These are phyloP conservation scores for Petrocephalus zakoni DNA, from an alignment of 2,113 vertebrate genomes.

Conservation along the genomic window DNA sequence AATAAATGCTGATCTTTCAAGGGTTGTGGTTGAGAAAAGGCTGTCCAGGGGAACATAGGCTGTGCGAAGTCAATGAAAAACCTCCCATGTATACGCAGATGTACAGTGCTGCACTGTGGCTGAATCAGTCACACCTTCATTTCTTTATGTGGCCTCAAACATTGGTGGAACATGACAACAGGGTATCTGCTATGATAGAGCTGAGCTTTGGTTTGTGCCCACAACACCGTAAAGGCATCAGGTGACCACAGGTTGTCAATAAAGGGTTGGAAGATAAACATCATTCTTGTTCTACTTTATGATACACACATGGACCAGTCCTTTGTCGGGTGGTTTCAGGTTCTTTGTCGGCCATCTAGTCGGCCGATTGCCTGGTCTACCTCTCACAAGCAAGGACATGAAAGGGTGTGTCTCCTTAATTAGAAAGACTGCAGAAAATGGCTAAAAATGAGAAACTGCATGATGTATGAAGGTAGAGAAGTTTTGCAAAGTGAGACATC, in stretches of 20 bases:
- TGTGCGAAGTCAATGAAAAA: neutral
- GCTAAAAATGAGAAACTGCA: neutral
- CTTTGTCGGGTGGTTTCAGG: neutral
- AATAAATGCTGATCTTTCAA: neutral
- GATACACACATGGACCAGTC: neutral
- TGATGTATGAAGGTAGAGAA: neutral
- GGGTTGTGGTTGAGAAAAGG: neutral
- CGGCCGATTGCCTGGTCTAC: neutral
- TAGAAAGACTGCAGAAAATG: neutral
- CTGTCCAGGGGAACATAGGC: neutral
- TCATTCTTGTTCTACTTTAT: neutral
- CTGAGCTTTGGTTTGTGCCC: neutral
- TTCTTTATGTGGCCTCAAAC: neutral
- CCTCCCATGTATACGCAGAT: neutral
- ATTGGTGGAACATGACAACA: neutral
- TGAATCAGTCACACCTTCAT: neutral
- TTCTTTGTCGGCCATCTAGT: neutral
- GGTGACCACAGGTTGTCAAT: neutral
- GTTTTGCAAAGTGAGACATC: neutral
- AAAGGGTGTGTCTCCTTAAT: neutral
- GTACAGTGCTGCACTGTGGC: neutral
- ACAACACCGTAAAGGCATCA: neutral
- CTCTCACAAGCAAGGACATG: neutral
- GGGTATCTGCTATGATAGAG: neutral
- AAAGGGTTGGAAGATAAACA: neutral